phyloP scores from a whole-genome alignment of 2,888 invertebrate genomes.

The Ophraella communa region DNA sequence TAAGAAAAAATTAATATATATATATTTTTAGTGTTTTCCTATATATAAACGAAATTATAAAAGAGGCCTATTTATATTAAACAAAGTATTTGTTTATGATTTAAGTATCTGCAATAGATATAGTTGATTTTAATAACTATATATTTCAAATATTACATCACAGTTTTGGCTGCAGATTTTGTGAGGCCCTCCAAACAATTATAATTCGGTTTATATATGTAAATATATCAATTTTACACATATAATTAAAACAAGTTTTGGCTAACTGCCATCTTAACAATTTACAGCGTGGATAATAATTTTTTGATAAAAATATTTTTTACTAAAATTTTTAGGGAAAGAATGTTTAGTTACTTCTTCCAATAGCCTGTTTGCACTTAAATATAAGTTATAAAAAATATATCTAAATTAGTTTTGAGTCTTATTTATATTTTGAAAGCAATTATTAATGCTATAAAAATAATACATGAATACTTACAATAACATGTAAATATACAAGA shows the following conservation, averaged over 20 bases:
- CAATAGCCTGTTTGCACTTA: conserved; percentile 5
- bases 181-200: conserved; percentile 10
- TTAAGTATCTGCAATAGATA: no score
- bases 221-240: conserved; percentile 22
- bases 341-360: conserved; percentile 4
- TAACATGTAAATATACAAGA: no score
- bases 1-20: no score
- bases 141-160: neutral
- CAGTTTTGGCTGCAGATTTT: neutral
- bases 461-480: no score
- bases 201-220: conserved; percentile 32
- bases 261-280: conserved; percentile 40
- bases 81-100: no score
- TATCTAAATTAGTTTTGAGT: neutral
- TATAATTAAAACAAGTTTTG: conserved; percentile 34
- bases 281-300: conserved; percentile 37
- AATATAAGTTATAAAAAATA: no score
- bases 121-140: neutral
- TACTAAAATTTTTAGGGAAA: conserved; percentile 3
- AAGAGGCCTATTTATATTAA: neutral
- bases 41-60: neutral
- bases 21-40: neutral
- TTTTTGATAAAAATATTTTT: conserved; percentile 2
- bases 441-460: neutral
- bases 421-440: neutral